Conservation (phyloP, 2,888 invertebrate species). For the Eugnorisma glareosa region DNA sequence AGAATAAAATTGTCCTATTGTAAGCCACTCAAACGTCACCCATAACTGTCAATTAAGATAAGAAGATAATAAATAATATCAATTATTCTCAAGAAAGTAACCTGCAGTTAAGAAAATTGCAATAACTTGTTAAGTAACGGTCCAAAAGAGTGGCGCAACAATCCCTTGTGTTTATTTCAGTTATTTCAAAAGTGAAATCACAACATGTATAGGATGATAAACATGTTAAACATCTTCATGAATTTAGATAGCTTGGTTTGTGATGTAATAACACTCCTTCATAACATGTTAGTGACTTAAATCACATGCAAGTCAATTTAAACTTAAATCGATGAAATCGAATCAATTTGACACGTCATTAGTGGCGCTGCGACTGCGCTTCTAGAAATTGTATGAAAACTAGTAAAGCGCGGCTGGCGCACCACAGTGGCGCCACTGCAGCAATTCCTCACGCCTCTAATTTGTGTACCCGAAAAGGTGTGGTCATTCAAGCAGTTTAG, state of each 20-base stretch:
- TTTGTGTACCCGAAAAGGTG: no score
- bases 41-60: no score
- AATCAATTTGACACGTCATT: no score
- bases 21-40: no score
- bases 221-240: conserved; percentile 17
- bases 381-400: no score
- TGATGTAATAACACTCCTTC: conserved; percentile 63
- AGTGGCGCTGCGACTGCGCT: no score
- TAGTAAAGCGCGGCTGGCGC: no score
- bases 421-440: no score
- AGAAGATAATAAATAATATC: no score
- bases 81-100: conserved; percentile 19
- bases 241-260: conserved; percentile 67
- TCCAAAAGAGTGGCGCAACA: conserved; percentile 19
- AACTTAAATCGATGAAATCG: conserved; percentile 10
- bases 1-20: background rate
- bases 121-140: conserved; percentile 10
- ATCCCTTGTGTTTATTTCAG: conserved; percentile 34
- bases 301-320: conserved; percentile 68
- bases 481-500: no score
- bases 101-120: background rate
- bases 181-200: conserved; percentile 68
- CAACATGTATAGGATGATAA: conserved; percentile 8
- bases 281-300: conserved; percentile 64
- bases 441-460: no score